These are phyloP conservation scores for Craniophora ligustri DNA, from an alignment of 2,888 invertebrate species.

Conservation along the genomic window DNA sequence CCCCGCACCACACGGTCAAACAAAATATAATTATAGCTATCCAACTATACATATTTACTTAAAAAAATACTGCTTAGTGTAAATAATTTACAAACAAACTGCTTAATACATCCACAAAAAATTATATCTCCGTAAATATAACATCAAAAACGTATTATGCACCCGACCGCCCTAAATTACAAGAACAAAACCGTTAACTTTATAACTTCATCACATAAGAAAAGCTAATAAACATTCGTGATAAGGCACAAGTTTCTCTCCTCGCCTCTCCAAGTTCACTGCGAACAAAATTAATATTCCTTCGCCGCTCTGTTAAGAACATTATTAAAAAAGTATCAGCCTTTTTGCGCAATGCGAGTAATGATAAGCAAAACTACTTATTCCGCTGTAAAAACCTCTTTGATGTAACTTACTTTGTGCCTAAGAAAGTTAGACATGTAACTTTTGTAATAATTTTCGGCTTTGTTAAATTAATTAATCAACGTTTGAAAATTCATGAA, in stretches of 20 bases:
- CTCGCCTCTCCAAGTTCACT: slow-evolving; percentile 33
- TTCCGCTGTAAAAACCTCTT: slow-evolving; percentile 13
- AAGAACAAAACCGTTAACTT: slow-evolving; percentile 16
- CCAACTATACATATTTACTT: too few relatives aligned
- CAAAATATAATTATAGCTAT: too few relatives aligned
- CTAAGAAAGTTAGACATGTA: slow-evolving; percentile 10
- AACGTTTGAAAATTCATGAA: background rate
- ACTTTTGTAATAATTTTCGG: slow-evolving; percentile 30
- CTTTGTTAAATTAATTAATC: slow-evolving; percentile 14
- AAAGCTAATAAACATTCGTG: slow-evolving; percentile 46
- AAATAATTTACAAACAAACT: too few relatives aligned
- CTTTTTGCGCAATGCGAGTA: slow-evolving; percentile 39
- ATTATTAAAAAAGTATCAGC: slow-evolving; percentile 58
- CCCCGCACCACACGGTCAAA: too few relatives aligned
- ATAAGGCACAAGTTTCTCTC: slow-evolving; percentile 40
- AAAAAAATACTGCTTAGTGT: too few relatives aligned
- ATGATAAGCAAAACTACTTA: slow-evolving; percentile 40
- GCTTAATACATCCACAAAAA: too few relatives aligned
- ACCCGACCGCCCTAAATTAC: slow-evolving; percentile 9
- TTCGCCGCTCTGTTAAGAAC: slow-evolving; percentile 26
- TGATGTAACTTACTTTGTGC: slow-evolving; percentile 25
- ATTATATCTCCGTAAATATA: background rate
- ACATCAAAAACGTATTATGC: background rate
- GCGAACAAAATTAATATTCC: slow-evolving; percentile 53
- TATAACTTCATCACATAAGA: slow-evolving; percentile 43